Conservation (phyloP, 2,797 vertebrate species). For the Lacerta viridis region DNA sequence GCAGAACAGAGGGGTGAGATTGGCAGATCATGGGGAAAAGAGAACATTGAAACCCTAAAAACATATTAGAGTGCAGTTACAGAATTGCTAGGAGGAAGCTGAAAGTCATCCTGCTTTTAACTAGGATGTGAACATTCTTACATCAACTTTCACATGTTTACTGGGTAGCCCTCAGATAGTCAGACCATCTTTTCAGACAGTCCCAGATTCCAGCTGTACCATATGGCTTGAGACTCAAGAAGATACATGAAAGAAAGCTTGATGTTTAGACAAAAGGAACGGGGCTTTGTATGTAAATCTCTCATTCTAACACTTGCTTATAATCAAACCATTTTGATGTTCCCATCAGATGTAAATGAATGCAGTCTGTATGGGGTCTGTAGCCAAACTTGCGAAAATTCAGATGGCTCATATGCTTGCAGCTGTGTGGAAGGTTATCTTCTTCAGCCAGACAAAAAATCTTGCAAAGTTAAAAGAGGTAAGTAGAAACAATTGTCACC, state of each 20-base stretch:
- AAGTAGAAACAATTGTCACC: constrained; percentile 73
- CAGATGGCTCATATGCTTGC: constrained; percentile 92
- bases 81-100: not conserved
- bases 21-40: not conserved
- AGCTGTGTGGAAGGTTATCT: constrained; percentile 94
- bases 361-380: constrained; percentile 92
- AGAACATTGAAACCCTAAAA: not conserved
- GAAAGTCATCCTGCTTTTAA: not conserved
- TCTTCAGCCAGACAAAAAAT: constrained; percentile 91
- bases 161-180: not conserved
- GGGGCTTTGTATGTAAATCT: not conserved
- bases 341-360: constrained; percentile 93
- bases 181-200: not conserved
- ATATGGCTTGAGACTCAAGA: not conserved
- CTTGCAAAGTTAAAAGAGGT: constrained; percentile 96
- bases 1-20: not conserved
- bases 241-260: not conserved
- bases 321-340: constrained; percentile 77
- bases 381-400: constrained; percentile 94
- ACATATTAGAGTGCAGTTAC: not conserved
- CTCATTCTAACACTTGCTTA: constrained; percentile 63
- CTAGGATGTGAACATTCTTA: not conserved
- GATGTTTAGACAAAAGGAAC: not conserved
- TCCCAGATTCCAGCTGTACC: not conserved
- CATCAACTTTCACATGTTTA: not conserved